Percentiles rank a stretch among this genome's conserved stretches.
Conservation (phyloP, 2,113 vertebrate species). For the Xenopus borealis region DNA sequence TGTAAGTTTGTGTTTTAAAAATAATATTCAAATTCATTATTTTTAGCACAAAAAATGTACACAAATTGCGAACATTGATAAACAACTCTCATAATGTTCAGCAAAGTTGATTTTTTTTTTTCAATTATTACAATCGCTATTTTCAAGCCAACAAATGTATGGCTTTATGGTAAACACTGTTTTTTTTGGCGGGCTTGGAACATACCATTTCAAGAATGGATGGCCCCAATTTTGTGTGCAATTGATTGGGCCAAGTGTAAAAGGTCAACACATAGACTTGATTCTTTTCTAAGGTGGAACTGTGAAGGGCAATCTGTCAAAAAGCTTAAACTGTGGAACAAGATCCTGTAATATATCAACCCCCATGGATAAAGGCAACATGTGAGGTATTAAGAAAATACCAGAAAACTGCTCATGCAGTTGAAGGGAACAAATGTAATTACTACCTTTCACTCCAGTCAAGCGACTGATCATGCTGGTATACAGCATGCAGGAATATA, state of each 20-base stretch:
- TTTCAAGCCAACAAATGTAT: too few species aligned
- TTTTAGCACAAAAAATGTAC: too few species aligned
- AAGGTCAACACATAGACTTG: constrained; percentile 33
- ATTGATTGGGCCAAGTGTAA: constrained; percentile 28
- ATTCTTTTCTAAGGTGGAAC: constrained; percentile 11
- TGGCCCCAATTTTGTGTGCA: constrained; percentile 8
- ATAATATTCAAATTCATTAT: too few species aligned
- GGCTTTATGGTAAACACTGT: background rate
- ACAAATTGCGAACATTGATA: too few species aligned
- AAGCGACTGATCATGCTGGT: constrained; percentile 5
- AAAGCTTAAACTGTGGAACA: constrained; percentile 36
- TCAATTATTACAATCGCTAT: too few species aligned
- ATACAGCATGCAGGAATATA: constrained; percentile 6
- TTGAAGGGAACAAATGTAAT: constrained; percentile 30
- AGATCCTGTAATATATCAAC: constrained; percentile 40
- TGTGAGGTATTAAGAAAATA: constrained; percentile 31
- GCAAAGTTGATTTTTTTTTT: too few species aligned
- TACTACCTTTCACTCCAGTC: background rate
- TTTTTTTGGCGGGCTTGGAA: background rate
- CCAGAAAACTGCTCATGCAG: constrained; percentile 23
- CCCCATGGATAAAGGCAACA: constrained; percentile 40
- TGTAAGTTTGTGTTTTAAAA: too few species aligned
- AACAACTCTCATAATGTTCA: too few species aligned
- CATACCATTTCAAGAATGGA: background rate
- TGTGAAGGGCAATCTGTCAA: constrained; percentile 36